Conservation (phyloP, 2,888 invertebrate species). For the Spatulosminthurus flaviceps region DNA sequence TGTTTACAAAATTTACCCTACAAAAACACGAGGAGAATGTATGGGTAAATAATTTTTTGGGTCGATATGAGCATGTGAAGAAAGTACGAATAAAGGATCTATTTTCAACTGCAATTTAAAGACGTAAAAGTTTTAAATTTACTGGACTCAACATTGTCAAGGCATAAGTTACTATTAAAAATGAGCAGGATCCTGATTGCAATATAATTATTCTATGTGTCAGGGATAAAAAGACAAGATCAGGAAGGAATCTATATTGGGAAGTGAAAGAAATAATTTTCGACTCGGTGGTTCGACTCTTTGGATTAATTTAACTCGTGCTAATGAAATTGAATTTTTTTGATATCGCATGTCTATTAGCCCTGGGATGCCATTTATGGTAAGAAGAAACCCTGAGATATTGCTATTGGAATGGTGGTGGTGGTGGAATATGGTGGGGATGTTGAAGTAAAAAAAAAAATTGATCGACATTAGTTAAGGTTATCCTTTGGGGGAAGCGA, state of each 20-base stretch:
- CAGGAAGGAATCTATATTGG: too few relatives aligned
- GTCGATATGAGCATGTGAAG: too few relatives aligned
- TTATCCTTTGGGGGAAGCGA: not conserved
- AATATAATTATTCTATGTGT: too few relatives aligned
- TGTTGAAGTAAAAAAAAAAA: slow-evolving; percentile 19
- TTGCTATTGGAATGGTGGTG: too few relatives aligned
- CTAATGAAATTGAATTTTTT: not conserved
- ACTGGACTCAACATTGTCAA: not conserved
- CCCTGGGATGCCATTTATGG: not conserved
- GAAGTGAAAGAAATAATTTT: too few relatives aligned
- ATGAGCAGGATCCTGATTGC: not conserved
- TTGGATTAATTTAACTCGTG: not conserved
- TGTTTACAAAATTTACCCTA: too few relatives aligned
- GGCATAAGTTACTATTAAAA: not conserved
- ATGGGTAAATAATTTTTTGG: too few relatives aligned
- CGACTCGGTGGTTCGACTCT: too few relatives aligned
- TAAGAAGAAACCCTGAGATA: not conserved
- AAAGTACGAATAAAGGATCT: not conserved
- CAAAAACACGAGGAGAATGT: too few relatives aligned
- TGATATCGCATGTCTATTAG: too few relatives aligned
- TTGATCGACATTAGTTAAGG: slow-evolving; percentile 46
- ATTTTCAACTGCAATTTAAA: slow-evolving; percentile 11
- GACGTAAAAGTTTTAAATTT: slow-evolving; percentile 1
- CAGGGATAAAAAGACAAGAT: too few relatives aligned
- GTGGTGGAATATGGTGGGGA: not conserved